phyloP scores from a whole-genome alignment of 2,113 vertebrate genomes.

The Ariopsis seemanni region DNA sequence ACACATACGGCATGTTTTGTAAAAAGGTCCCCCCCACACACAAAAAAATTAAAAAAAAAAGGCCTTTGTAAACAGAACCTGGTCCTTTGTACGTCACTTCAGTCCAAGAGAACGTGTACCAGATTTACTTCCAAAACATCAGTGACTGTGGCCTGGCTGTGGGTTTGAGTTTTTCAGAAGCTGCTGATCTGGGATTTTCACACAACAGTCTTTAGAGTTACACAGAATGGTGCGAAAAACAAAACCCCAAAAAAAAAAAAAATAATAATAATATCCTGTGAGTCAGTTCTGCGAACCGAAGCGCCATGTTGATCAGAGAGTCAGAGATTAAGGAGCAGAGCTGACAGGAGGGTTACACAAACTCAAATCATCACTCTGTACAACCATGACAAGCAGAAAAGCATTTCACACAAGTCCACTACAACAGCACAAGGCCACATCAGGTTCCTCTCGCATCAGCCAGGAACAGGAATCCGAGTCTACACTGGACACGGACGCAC shows the following conservation, averaged over 20 bases:
- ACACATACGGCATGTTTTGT: background rate
- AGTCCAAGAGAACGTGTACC: background rate
- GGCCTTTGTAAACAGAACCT: background rate
- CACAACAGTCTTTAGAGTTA: background rate
- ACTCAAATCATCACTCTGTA: background rate
- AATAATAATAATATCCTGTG: too few relatives aligned
- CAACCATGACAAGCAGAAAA: background rate
- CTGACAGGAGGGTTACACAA: background rate
- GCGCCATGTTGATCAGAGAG: background rate
- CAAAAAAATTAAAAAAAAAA: background rate
- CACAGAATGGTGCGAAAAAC: background rate
- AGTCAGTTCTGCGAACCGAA: background rate
- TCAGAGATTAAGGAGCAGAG: background rate
- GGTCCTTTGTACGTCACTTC: background rate
- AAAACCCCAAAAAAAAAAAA: background rate
- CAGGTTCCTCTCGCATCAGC: background rate
- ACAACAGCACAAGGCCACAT: background rate
- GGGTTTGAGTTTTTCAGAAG: background rate
- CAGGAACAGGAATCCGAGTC: background rate
- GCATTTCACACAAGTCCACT: background rate
- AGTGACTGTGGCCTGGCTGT: background rate
- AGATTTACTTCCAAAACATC: background rate
- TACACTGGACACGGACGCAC: background rate
- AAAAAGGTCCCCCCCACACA: background rate
- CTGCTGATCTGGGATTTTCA: background rate